Evolutionary conservation across 2,113 vertebrate genomes (phyloP), one percentile per base, ranked within the genome.

Genomic region (Callipepla californica): DNA sequence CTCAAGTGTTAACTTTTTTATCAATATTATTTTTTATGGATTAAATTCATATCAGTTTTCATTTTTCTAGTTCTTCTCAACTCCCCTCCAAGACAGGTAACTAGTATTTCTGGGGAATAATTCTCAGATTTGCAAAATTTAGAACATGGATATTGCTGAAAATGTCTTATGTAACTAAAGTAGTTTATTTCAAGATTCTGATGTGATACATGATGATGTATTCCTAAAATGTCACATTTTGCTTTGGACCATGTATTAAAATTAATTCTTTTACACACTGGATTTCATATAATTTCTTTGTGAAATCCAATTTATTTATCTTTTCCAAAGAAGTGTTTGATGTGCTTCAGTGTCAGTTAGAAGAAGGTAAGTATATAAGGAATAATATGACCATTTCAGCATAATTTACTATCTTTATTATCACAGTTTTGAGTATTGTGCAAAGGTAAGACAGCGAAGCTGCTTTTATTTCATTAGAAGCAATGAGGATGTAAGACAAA

Each of bases 21-120:
- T 38, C 77, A 17, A 1, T 3, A 66, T 20, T 45, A 63, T 42
- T 63, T 47, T 92, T 92, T 59, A 34, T 32, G 12, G 16, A 51
- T 16, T 34, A 77, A 76, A 55, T 1, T 17, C 73, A 70, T 86
- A 42, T 48, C 6, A 15, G 17, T 80, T 79, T 92, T 79, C 20
- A 25, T 2, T 58, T 82, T 66, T 53, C 18, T 57, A 83, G 10
- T 87, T 23, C 3, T 85, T 78, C 17, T 68, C 23, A 36, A 55
- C 30, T 34, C 11, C 61, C 7, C 16, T 65, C 25, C 8, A 61
- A 57, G 78, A 90, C 74, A 45, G 1, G 0, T 63, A 58, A 58
- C 36, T 30, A 40, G 53, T 9, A 67, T 0, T 34, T 86, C 10
- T 22, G 0, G 1, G 30, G 3, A n/a, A 17, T 30, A 76, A 47